Percentiles rank a stretch among this genome's conserved stretches.
Evolutionary conservation across 2,113 vertebrate genomes (phyloP).

Genomic region (Ictalurus furcatus): DNA sequence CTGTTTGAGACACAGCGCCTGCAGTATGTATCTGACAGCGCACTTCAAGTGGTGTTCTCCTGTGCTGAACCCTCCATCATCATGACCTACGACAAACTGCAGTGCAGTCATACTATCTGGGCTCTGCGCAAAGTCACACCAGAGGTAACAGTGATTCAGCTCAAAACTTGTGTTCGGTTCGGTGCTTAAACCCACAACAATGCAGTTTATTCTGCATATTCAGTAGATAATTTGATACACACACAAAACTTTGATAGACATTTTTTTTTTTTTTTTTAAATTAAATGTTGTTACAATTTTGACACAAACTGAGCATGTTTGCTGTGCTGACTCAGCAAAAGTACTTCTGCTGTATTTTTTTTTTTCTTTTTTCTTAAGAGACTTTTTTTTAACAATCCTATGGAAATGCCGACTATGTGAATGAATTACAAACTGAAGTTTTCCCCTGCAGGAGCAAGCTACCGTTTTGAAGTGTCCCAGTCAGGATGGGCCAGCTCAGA

Average conservation of each 20-base stretch:
- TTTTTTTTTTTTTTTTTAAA: background rate
- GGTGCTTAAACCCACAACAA: background rate
- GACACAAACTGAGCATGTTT: background rate
- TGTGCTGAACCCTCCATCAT: conserved; percentile 84
- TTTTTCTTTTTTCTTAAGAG: background rate
- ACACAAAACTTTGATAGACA: background rate
- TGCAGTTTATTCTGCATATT: background rate
- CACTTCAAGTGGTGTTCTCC: conserved; percentile 87
- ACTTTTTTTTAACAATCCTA: background rate
- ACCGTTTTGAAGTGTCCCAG: conserved; percentile 83
- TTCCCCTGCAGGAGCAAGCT: conserved; percentile 80
- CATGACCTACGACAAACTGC: conserved; percentile 88
- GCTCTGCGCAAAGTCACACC: conserved; percentile 84
- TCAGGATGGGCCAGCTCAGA: conserved; percentile 75
- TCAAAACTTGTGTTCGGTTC: background rate
- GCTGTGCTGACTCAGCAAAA: background rate
- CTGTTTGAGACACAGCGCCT: conserved; percentile 80
- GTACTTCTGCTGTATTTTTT: background rate
- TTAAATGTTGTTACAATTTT: background rate
- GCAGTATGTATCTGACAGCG: conserved; percentile 87
- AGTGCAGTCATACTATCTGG: conserved; percentile 89
- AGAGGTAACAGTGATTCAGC: conserved; percentile 73
- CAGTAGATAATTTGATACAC: background rate
- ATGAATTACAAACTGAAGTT: background rate
- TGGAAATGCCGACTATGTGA: background rate